Evolutionary conservation across 2,797 vertebrate species (phyloP).

Genomic region (Phoxinus dragarum): DNA sequence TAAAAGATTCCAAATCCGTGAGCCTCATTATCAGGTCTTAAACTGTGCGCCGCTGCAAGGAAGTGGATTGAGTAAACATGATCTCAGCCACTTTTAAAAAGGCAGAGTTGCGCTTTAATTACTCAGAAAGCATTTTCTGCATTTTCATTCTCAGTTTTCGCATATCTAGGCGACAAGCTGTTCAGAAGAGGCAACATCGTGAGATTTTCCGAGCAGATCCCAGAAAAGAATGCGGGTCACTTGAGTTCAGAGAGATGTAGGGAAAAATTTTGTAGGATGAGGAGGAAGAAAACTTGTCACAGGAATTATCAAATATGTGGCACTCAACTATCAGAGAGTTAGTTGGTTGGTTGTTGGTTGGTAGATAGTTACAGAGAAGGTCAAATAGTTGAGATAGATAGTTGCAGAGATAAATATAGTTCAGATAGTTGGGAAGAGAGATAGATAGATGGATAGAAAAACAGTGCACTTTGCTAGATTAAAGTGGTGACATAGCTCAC

Average conservation of each 20-base stretch:
- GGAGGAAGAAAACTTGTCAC: background rate
- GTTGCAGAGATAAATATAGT: no score
- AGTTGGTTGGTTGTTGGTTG: background rate
- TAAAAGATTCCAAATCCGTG: conserved; percentile 61
- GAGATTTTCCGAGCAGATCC: conserved; percentile 10
- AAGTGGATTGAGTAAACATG: conserved; percentile 44
- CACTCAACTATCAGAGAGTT: background rate
- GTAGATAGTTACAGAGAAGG: no score
- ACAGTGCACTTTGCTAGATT: background rate
- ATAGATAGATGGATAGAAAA: background rate
- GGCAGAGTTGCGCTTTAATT: conserved; percentile 26
- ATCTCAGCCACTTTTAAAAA: conserved; percentile 37
- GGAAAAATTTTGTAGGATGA: background rate
- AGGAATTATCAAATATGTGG: background rate
- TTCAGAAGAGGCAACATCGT: background rate
- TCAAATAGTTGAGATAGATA: no score
- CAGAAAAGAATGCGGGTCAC: conserved; percentile 3
- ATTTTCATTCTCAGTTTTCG: background rate
- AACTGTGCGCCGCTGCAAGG: conserved; percentile 53
- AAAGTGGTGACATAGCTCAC: background rate
- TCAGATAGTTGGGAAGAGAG: no score
- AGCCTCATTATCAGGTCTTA: conserved; percentile 56
- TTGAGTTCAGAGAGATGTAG: conserved; percentile 7
- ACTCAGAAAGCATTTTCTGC: background rate
- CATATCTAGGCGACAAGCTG: background rate